These are phyloP conservation scores for Hypomecis atomaria DNA, from an alignment of 2,888 invertebrate species.

Conservation along the genomic window DNA sequence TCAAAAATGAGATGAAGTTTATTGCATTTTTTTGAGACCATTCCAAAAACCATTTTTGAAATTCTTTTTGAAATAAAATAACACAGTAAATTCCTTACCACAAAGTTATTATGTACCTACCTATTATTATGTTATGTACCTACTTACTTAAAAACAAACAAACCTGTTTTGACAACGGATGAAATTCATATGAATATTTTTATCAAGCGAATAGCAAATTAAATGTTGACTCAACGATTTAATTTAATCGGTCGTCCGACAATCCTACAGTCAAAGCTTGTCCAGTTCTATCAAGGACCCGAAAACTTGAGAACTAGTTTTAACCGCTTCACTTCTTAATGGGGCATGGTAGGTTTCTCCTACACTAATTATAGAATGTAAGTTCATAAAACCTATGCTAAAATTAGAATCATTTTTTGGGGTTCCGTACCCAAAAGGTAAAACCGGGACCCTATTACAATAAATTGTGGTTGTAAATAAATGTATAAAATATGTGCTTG, in stretches of 20 bases:
- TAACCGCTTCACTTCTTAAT: neutral
- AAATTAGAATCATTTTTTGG: constrained; percentile 1
- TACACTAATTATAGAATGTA: neutral
- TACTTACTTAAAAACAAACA: neutral
- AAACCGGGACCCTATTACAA: no score
- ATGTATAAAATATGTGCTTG: no score
- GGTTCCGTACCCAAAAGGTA: neutral
- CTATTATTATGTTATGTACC: no score
- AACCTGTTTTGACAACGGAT: neutral
- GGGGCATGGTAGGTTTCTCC: neutral
- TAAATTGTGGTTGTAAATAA: no score
- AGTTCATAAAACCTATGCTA: constrained; percentile 1
- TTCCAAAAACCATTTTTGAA: no score
- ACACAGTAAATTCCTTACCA: no score
- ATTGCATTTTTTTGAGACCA: no score
- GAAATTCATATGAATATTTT: neutral
- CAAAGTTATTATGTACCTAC: neutral
- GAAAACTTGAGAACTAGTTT: neutral
- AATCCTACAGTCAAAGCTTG: neutral
- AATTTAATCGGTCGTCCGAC: neutral
- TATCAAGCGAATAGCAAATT: neutral
- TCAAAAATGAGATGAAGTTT: no score
- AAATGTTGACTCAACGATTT: neutral
- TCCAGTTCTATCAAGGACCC: constrained; percentile 4
- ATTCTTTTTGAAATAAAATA: no score